phyloP scores from a whole-genome alignment of 2,797 vertebrate species.

The Aselliscus stoliczkanus region DNA sequence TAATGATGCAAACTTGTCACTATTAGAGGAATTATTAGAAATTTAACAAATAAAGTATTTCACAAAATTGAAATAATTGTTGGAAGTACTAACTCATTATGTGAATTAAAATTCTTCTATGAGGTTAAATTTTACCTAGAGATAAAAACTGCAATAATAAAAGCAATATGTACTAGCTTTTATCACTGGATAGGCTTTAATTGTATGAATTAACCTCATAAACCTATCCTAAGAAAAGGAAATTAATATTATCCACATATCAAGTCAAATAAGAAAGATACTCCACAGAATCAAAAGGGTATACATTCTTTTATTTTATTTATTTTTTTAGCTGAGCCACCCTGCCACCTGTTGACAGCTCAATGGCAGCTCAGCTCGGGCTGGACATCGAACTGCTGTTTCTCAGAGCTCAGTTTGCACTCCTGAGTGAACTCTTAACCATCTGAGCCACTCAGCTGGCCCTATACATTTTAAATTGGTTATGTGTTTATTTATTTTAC shows the following conservation, averaged over 20 bases:
- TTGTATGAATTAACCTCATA: not conserved
- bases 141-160: not conserved
- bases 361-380: too few relatives aligned
- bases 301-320: too few relatives aligned
- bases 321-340: too few relatives aligned
- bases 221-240: not conserved
- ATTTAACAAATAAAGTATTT: not conserved
- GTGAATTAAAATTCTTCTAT: not conserved
- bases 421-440: too few relatives aligned
- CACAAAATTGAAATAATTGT: not conserved
- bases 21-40: not conserved
- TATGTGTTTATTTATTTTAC: not conserved
- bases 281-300: not conserved
- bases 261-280: not conserved
- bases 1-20: not conserved
- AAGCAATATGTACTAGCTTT: not conserved
- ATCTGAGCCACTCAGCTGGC: too few relatives aligned
- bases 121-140: not conserved
- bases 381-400: too few relatives aligned
- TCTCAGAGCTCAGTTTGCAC: too few relatives aligned
- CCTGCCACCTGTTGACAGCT: too few relatives aligned
- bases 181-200: not conserved
- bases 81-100: not conserved
- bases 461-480: not conserved
- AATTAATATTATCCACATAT: not conserved